Percentiles rank a stretch among this genome's conserved stretches.
Evolutionary conservation across 2,888 invertebrate genomes (phyloP).

Genomic region (Lamproptera curius): DNA sequence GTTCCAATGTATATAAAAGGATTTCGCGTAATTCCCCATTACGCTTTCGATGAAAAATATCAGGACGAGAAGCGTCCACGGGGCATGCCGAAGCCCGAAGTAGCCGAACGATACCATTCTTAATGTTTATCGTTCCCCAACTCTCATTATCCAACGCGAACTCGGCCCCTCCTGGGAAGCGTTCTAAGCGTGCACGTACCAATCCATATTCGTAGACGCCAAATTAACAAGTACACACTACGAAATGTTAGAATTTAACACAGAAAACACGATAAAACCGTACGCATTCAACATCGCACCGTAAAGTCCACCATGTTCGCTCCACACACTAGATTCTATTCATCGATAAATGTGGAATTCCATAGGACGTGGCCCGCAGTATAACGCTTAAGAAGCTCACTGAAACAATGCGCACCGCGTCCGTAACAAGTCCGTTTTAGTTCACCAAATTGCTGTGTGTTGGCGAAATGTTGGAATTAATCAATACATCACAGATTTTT

Average conservation of each 20-base stretch:
- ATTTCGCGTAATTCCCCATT: constrained; percentile 87
- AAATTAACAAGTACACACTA: constrained; percentile 36
- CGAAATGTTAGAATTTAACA: constrained; percentile 48
- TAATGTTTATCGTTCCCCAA: constrained; percentile 46
- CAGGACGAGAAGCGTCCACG: constrained; percentile 76
- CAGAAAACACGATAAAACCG: constrained; percentile 58
- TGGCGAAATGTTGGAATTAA: constrained; percentile 68
- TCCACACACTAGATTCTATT: constrained; percentile 71
- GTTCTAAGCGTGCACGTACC: constrained; percentile 43
- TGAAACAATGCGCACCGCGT: constrained; percentile 37
- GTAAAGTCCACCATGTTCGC: constrained; percentile 70
- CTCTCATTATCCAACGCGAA: constrained; percentile 55
- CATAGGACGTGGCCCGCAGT: constrained; percentile 68
- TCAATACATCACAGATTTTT: constrained; percentile 79
- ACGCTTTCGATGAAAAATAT: constrained; percentile 81
- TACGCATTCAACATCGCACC: constrained; percentile 58
- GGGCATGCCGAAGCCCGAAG: constrained; percentile 66
- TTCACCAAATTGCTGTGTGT: constrained; percentile 42
- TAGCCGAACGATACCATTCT: constrained; percentile 70
- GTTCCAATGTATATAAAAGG: constrained; percentile 94
- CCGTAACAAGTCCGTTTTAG: constrained; percentile 34
- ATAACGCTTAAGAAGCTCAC: constrained; percentile 50
- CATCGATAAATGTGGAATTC: constrained; percentile 77
- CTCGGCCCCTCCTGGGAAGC: constrained; percentile 25
- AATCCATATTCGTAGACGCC: constrained; percentile 60